phyloP scores from a whole-genome alignment of 2,888 invertebrate genomes.

The Temnothorax rugatulus region DNA sequence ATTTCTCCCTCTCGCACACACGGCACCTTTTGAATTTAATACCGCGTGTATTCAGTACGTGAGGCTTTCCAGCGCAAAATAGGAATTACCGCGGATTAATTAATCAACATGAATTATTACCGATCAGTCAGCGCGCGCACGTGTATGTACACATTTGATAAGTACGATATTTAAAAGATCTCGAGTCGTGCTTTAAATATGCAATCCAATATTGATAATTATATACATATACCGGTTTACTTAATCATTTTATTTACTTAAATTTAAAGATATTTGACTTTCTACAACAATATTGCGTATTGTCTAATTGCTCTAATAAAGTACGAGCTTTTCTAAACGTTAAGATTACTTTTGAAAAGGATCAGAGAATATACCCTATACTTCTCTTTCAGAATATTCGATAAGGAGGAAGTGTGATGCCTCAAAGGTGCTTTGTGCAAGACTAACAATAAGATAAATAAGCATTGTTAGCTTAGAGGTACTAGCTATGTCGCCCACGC shows the following conservation, averaged over 20 bases:
- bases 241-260: slow-evolving; percentile 12
- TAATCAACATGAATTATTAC: slow-evolving; percentile 44
- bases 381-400: background rate
- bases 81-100: slow-evolving; percentile 29
- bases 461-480: background rate
- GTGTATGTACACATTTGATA: background rate
- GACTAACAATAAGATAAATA: too few relatives aligned
- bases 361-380: background rate
- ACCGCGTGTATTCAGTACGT: background rate
- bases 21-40: slow-evolving; percentile 27
- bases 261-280: slow-evolving; percentile 14
- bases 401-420: background rate
- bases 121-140: slow-evolving; percentile 15
- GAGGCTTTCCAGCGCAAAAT: slow-evolving; percentile 23
- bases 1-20: slow-evolving; percentile 4
- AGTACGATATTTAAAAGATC: slow-evolving; percentile 25
- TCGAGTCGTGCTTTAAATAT: background rate
- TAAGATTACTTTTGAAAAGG: background rate
- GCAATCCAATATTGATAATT: slow-evolving; percentile 3
- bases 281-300: background rate
- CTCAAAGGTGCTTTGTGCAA: background rate
- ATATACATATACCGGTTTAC: background rate
- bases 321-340: background rate
- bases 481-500: slow-evolving; percentile 9
- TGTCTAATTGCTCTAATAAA: background rate